Evolutionary conservation across 2,113 vertebrate genomes (phyloP).

Genomic region (Synodontis membranacea): DNA sequence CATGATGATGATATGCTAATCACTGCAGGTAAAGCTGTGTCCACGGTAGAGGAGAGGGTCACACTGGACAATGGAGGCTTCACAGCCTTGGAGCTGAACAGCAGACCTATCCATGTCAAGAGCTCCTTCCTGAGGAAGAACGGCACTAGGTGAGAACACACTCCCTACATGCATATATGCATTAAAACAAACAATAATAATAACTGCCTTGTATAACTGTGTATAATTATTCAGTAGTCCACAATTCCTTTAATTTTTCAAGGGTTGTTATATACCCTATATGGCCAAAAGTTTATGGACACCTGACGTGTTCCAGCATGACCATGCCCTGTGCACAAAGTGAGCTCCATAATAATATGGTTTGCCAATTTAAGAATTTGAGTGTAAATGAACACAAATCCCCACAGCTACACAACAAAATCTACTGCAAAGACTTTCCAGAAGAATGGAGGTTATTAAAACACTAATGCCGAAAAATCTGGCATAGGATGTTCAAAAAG

Average conservation of each 20-base stretch:
- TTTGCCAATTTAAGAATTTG: background rate
- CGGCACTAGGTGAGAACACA: conserved; percentile 79
- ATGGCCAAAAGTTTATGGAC: background rate
- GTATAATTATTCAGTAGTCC: background rate
- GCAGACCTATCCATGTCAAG: conserved; percentile 87
- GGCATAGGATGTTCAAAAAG: background rate
- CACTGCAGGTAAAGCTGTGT: conserved; percentile 82
- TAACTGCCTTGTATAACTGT: background rate
- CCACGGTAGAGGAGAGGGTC: conserved; percentile 83
- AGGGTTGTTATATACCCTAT: background rate
- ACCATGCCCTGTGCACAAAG: background rate
- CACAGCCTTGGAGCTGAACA: conserved; percentile 90
- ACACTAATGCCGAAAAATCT: too few species aligned
- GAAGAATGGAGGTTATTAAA: background rate
- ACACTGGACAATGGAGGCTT: conserved; percentile 94
- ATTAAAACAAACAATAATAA: too few species aligned
- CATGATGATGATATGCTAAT: conserved; percentile 33
- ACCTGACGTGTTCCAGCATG: background rate
- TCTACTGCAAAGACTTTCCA: background rate
- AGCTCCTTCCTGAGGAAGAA: conserved; percentile 92
- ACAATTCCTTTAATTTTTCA: background rate
- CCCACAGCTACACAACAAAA: background rate
- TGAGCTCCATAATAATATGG: background rate
- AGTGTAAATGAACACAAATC: background rate
- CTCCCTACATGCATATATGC: too few species aligned